phyloP scores from a whole-genome alignment of 2,113 vertebrate genomes.

The Speoplatyrhinus poulsoni region DNA sequence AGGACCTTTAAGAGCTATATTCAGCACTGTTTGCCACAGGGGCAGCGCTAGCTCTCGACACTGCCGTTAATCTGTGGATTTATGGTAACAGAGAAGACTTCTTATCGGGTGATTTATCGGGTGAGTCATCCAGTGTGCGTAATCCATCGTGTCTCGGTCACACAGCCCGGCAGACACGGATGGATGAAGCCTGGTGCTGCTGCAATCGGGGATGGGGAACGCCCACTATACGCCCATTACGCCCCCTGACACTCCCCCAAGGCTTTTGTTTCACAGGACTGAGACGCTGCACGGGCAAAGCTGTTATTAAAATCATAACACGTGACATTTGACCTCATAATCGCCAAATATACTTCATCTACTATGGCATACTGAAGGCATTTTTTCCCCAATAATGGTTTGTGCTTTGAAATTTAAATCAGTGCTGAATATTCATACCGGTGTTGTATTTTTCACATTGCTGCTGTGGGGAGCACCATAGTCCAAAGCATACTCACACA shows the following conservation, averaged over 20 bases:
- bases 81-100: conserved; percentile 80
- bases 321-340: conserved; percentile 47
- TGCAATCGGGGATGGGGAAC: conserved; percentile 33
- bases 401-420: conserved; percentile 12
- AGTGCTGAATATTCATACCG: conserved; percentile 13
- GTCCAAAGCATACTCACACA: conserved; percentile 13
- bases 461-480: conserved; percentile 28
- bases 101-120: conserved; percentile 75
- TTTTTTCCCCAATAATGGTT: conserved; percentile 6
- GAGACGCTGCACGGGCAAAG: conserved; percentile 22
- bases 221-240: conserved; percentile 29
- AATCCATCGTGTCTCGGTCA: conserved; percentile 67
- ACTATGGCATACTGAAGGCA: conserved; percentile 4
- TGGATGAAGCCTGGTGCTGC: conserved; percentile 40
- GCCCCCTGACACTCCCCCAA: conserved; percentile 52
- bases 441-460: not conserved
- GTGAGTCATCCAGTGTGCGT: conserved; percentile 47
- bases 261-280: conserved; percentile 55
- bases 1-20: conserved; percentile 57
- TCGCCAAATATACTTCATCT: conserved; percentile 32
- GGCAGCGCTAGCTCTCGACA: conserved; percentile 60
- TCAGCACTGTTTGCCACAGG: conserved; percentile 62
- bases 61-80: conserved; percentile 78
- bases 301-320: not conserved
- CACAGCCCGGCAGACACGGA: conserved; percentile 62